These are phyloP conservation scores for Campylorhamphus procurvoides DNA, from an alignment of 2,113 vertebrate species.

Conservation along the genomic window DNA sequence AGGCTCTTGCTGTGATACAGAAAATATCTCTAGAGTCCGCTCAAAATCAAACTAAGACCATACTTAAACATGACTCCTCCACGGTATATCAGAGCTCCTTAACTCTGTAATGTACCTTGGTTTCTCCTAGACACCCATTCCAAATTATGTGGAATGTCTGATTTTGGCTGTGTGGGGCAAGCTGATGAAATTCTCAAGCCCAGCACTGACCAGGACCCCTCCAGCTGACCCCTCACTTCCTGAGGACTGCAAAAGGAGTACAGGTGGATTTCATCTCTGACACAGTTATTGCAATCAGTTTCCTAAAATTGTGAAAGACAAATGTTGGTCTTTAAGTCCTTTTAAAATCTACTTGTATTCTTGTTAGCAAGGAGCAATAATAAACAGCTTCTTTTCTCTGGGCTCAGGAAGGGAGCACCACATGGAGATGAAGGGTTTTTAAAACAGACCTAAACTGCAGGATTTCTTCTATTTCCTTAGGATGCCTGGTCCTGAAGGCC, in stretches of 20 bases:
- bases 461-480: conserved; percentile 4
- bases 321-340: background rate
- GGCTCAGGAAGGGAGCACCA: background rate
- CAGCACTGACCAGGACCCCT: rapidly evolving
- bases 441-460: background rate
- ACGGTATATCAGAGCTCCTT: background rate
- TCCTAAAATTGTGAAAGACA: background rate
- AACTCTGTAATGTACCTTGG: rapidly evolving
- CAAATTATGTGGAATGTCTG: rapidly evolving
- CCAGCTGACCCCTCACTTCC: background rate
- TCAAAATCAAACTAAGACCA: background rate
- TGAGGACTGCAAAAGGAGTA: background rate
- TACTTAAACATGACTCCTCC: background rate
- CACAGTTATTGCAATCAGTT: background rate
- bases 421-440: background rate
- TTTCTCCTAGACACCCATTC: background rate
- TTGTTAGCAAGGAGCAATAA: background rate
- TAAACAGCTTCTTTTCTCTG: background rate
- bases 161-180: background rate
- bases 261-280: background rate
- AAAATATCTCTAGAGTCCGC: background rate
- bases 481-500: background rate
- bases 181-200: background rate
- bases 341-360: background rate
- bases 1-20: background rate